Base-by-base conservation (phyloP, 2,888 invertebrate genomes). In the Cheilosia variabilis region DNA sequence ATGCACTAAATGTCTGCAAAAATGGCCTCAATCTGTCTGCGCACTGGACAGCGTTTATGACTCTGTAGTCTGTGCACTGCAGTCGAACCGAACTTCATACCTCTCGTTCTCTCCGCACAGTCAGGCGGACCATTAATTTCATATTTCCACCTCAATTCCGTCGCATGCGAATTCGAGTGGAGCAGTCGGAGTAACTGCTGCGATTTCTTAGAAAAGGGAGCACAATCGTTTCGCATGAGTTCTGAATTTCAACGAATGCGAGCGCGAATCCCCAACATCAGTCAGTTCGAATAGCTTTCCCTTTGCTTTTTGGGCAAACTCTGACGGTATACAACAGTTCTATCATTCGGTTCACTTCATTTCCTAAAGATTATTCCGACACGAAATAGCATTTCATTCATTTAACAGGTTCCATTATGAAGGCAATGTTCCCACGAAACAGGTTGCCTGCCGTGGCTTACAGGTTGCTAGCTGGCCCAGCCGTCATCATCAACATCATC, bases 391-490 rank as follows among this genome's bases (percentile, higher is more conserved):
- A 91, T 92, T 91, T 92, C 91, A 91, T 91, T 91, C 92, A 92
- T 92, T 91, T 91, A 92, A 91, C 91, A 91, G 91, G 91, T 91
- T 91, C 91, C 91, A 91, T 91, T 91, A 91, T 90, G 90, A 90
- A 91, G 92, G 91, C 90, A 91, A 91, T 90, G 91, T 91, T 91
- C 91, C 92, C 91, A 91, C 92, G 91, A 91, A 91, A 91, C 91
- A 91, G 92, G 91, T 91, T 91, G 91, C 89, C 83, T 78, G 81
- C 81, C 37, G 77, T 84, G 84, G 86, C 86, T 81, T 86, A 86
- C 86, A 86, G 86, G 86, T 86, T 81, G 86, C 57, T 60, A 27
- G 68, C 78, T 73, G 55, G 71, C 53, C 81, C 76, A 72, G 81
- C 86, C 81, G 73, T 71, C 84, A 80, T 62, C 84, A 69, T 37